A percentile compares a stretch with the other conserved stretches of the same genome.
These are phyloP conservation scores for Balanococcus diminutus DNA, from an alignment of 2,888 invertebrate genomes.

Conservation along the genomic window DNA sequence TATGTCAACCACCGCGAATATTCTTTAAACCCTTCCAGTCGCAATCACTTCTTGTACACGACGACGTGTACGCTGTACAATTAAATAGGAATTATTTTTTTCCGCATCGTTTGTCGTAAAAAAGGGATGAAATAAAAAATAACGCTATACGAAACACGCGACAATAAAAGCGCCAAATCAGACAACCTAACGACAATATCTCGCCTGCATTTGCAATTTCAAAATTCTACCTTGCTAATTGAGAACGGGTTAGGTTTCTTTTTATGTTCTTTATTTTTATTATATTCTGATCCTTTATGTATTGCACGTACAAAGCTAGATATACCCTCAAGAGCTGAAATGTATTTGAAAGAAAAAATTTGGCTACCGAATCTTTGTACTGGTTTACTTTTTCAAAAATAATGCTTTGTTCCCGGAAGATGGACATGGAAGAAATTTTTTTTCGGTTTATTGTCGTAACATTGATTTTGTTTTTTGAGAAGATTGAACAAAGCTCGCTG, in stretches of 20 bases:
- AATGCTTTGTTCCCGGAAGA: no score
- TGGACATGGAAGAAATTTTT: no score
- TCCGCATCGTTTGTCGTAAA: neutral
- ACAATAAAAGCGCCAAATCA: neutral
- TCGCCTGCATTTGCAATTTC: neutral
- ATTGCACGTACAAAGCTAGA: no score
- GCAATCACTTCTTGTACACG: neutral
- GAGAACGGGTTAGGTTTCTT: neutral
- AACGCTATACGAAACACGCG: neutral
- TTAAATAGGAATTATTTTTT: slow-evolving; percentile 11
- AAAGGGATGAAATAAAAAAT: neutral
- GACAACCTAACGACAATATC: neutral
- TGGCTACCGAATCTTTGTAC: no score
- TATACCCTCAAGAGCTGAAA: no score
- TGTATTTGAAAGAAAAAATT: no score
- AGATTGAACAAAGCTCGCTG: no score
- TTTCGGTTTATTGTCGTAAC: no score
- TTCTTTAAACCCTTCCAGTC: neutral
- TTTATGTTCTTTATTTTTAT: neutral
- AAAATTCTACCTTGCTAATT: neutral
- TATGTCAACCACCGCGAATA: neutral
- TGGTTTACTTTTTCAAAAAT: no score
- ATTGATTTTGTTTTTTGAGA: no score
- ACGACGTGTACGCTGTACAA: neutral
- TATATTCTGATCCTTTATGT: no score